A percentile compares a stretch with the other conserved stretches of the same genome.
Evolutionary conservation across 2,888 invertebrate genomes (phyloP).

Genomic region (Lochmaea crataegi): DNA sequence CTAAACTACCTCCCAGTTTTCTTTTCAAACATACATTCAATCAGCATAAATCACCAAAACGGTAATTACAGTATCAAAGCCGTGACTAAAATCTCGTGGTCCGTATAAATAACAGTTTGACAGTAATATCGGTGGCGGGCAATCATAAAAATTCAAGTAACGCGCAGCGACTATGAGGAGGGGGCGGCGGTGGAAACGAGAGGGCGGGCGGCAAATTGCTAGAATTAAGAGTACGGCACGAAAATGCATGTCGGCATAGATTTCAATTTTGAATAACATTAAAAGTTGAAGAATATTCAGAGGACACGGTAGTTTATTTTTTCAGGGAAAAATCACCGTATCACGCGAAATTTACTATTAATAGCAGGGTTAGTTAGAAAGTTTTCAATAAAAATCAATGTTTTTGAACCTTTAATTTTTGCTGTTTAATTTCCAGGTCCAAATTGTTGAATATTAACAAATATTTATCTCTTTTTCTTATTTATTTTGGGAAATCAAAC

Average conservation of each 20-base stretch:
- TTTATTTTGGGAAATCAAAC: too few relatives aligned
- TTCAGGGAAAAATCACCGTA: neutral
- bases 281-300: constrained; percentile 36
- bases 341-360: constrained; percentile 21
- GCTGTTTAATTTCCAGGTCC: too few relatives aligned
- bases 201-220: constrained; percentile 53
- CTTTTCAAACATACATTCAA: constrained; percentile 28
- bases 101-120: constrained; percentile 38
- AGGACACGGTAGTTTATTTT: constrained; percentile 30
- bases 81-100: constrained; percentile 35
- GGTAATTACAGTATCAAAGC: constrained; percentile 34
- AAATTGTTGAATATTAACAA: too few relatives aligned
- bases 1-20: constrained; percentile 23
- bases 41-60: constrained; percentile 33
- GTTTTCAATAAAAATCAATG: too few relatives aligned
- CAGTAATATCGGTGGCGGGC: constrained; percentile 39
- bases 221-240: constrained; percentile 44
- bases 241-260: constrained; percentile 48
- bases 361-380: too few relatives aligned
- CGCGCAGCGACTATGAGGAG: constrained; percentile 32
- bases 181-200: constrained; percentile 47
- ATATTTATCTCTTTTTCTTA: too few relatives aligned
- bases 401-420: too few relatives aligned
- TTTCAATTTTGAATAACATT: constrained; percentile 47
- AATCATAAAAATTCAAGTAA: constrained; percentile 41